phyloP scores from a whole-genome alignment of 1,140 invertebrate species.

The Lucilia cuprina region DNA sequence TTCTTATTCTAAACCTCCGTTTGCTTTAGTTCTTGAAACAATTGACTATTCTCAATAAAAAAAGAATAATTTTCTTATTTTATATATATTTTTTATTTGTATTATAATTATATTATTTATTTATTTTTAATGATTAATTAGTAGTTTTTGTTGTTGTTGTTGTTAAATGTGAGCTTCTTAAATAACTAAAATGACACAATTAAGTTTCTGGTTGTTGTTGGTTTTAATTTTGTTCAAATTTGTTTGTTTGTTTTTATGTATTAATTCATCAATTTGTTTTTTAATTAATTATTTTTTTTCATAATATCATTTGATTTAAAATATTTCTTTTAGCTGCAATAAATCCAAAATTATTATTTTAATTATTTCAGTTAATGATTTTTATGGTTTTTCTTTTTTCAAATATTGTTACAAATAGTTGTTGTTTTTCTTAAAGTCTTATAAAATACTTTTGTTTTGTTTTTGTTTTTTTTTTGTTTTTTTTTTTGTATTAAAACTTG shows the following conservation, averaged over 20 bases:
- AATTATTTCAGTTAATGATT: not conserved
- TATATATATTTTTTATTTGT: not conserved
- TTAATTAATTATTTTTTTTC: not conserved
- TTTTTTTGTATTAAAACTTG: not conserved
- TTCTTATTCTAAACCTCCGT: too few relatives aligned
- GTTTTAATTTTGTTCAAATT: not conserved
- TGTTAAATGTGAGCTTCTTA: constrained; percentile 36
- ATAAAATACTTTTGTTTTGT: not conserved
- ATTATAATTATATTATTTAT: constrained; percentile 40
- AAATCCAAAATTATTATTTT: not conserved
- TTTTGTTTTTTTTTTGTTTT: too few relatives aligned
- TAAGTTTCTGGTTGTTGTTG: not conserved
- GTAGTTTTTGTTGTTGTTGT: constrained; percentile 18
- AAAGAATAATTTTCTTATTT: constrained; percentile 36
- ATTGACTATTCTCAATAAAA: not conserved
- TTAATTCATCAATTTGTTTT: not conserved
- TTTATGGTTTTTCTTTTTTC: not conserved
- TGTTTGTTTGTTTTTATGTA: not conserved
- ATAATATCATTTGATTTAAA: not conserved
- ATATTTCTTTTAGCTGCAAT: not conserved
- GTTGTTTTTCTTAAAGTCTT: not conserved
- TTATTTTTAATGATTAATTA: constrained; percentile 44
- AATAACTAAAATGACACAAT: constrained; percentile 35
- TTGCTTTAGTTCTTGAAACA: too few relatives aligned
- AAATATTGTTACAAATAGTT: not conserved